Percentiles rank a stretch among this genome's conserved stretches.
Evolutionary conservation across 2,888 invertebrate genomes (phyloP).

Genomic region (Nomada hirtipes): DNA sequence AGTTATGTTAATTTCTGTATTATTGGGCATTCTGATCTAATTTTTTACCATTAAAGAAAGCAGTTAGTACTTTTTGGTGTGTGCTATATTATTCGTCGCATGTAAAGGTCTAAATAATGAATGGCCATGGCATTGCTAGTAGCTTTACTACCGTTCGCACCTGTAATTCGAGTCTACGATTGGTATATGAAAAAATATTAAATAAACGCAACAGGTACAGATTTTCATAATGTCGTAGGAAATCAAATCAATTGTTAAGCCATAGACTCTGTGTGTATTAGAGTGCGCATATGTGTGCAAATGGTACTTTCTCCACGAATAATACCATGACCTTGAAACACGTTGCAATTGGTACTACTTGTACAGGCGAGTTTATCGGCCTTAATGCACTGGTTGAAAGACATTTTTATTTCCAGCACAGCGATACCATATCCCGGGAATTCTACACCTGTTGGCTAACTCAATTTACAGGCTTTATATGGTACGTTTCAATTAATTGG

Average conservation of each 20-base stretch:
- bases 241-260: neutral
- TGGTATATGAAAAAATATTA: no score
- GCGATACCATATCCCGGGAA: neutral
- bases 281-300: neutral
- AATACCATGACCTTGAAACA: conserved; percentile 23
- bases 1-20: no score
- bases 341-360: conserved; percentile 18
- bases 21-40: no score
- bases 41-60: no score
- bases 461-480: conserved; percentile 15
- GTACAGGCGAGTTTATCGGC: conserved; percentile 19
- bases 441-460: neutral
- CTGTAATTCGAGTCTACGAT: no score
- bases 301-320: neutral
- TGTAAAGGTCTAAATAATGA: no score
- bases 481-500: conserved; percentile 24
- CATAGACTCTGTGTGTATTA: no score
- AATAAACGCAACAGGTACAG: neutral
- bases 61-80: no score
- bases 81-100: no score
- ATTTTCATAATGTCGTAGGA: neutral
- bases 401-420: conserved; percentile 22
- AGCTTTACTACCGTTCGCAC: no score
- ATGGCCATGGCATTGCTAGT: no score
- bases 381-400: conserved; percentile 28